A percentile compares a stretch with the other conserved stretches of the same genome.
Conservation (phyloP, 2,888 invertebrate species). For the Phyto melanocephala region DNA sequence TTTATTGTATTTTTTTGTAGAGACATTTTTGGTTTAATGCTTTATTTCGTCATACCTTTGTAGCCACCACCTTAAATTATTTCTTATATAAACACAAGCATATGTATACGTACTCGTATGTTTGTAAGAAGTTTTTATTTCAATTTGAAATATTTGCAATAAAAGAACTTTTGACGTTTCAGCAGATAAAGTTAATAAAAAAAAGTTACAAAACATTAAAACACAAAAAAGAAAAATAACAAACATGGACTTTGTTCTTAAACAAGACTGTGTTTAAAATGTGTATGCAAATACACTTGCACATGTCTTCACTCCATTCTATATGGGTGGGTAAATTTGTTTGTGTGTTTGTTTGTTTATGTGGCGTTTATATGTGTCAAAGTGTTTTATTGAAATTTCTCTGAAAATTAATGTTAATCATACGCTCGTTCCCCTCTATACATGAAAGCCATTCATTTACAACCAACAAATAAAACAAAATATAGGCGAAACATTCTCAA, state of each 20-base stretch:
- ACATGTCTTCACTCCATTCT: background rate
- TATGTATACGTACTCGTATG: no score
- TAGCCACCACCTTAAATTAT: no score
- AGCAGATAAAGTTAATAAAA: slow-evolving; percentile 1
- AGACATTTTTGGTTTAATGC: no score
- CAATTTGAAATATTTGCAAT: background rate
- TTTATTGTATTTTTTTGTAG: no score
- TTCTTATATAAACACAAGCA: no score
- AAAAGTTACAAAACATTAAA: no score
- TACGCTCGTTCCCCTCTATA: slow-evolving; percentile 21
- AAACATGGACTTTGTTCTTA: background rate
- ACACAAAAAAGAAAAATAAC: slow-evolving; percentile 10
- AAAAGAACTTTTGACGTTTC: slow-evolving; percentile 18
- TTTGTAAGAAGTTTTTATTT: no score
- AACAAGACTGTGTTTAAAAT: slow-evolving; percentile 8
- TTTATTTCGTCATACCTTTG: no score
- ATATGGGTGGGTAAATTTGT: background rate
- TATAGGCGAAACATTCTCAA: slow-evolving; percentile 7
- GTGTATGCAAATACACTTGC: background rate
- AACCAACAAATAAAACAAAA: slow-evolving; percentile 5
- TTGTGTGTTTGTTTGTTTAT: background rate
- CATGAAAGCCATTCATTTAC: background rate
- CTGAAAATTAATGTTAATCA: slow-evolving; percentile 45
- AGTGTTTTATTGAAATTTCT: slow-evolving; percentile 30
- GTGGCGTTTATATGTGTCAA: background rate